Percentiles rank a stretch among this genome's conserved stretches.
Evolutionary conservation across 64 coral and sea anemone species (phyloP).

Genomic region (Montipora foliosa): DNA sequence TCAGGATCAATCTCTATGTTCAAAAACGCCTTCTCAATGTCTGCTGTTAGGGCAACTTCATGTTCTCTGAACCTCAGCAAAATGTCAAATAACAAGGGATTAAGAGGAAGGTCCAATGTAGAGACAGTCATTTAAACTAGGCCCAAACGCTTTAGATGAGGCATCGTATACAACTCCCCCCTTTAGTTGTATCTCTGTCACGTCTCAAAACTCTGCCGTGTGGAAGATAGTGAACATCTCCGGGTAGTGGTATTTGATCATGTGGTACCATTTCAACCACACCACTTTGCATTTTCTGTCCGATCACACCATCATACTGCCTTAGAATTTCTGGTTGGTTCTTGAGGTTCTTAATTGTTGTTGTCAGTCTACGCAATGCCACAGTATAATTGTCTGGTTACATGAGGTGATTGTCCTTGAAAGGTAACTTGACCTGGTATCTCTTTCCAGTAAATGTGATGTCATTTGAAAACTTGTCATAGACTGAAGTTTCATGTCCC

Average conservation of each 20-base stretch:
- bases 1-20: too few species aligned
- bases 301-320: conserved; percentile 28
- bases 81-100: too few species aligned
- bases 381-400: neutral
- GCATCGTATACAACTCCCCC: neutral
- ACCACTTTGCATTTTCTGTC: conserved; percentile 33
- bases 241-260: neutral
- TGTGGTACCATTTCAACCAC: conserved; percentile 17
- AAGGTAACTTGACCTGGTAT: neutral
- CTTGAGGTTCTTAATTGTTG: neutral
- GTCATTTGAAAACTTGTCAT: neutral
- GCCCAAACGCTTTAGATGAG: neutral
- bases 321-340: conserved; percentile 3
- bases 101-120: neutral
- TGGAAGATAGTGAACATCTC: conserved; percentile 36
- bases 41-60: too few species aligned
- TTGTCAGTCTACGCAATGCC: neutral
- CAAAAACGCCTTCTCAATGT: too few species aligned
- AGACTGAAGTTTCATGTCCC: too few species aligned
- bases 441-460: neutral
- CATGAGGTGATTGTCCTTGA: too few species aligned
- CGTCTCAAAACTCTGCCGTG: conserved; percentile 29
- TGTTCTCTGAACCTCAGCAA: too few species aligned
- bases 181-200: neutral
- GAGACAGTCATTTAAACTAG: neutral